A percentile compares a stretch with the other conserved stretches of the same genome.
Conservation (phyloP, 2,888 invertebrate species). For the Phrixothrix hirtus region DNA sequence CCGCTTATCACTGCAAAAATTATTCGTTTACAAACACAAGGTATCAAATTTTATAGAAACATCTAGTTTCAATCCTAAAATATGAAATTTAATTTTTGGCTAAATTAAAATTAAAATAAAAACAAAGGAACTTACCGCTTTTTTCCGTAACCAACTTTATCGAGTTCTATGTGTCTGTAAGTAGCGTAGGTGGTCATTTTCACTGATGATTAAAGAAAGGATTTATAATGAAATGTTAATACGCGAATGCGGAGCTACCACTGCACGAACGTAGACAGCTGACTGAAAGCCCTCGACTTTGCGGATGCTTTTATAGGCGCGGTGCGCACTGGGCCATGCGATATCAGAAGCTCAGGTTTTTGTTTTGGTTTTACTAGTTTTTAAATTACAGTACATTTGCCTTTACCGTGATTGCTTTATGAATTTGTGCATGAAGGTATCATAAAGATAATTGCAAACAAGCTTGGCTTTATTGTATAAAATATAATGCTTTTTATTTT, state of each 20-base stretch:
- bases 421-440: too few species aligned
- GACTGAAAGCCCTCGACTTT: conserved; percentile 46
- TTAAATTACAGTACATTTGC: background rate
- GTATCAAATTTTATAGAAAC: too few species aligned
- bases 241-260: conserved; percentile 28
- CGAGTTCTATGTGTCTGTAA: conserved; percentile 91
- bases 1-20: too few species aligned
- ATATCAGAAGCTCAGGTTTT: conserved; percentile 19
- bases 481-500: too few species aligned
- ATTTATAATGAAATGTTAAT: conserved; percentile 16
- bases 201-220: conserved; percentile 32
- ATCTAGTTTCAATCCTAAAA: background rate
- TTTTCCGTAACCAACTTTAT: conserved; percentile 92
- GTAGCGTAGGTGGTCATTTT: conserved; percentile 89
- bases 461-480: too few species aligned
- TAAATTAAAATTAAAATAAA: background rate
- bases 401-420: too few species aligned
- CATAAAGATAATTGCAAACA: too few species aligned
- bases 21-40: too few species aligned
- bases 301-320: conserved; percentile 47
- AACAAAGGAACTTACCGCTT: conserved; percentile 71
- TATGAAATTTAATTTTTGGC: background rate
- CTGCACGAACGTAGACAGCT: conserved; percentile 46
- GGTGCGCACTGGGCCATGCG: conserved; percentile 35
- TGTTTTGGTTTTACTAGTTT: conserved; percentile 8